Percentiles rank a stretch among this genome's conserved stretches.
These are phyloP conservation scores for Epizoanthus illoricatus DNA, from an alignment of 92 coral and sea anemone genomes.

Conservation along the genomic window DNA sequence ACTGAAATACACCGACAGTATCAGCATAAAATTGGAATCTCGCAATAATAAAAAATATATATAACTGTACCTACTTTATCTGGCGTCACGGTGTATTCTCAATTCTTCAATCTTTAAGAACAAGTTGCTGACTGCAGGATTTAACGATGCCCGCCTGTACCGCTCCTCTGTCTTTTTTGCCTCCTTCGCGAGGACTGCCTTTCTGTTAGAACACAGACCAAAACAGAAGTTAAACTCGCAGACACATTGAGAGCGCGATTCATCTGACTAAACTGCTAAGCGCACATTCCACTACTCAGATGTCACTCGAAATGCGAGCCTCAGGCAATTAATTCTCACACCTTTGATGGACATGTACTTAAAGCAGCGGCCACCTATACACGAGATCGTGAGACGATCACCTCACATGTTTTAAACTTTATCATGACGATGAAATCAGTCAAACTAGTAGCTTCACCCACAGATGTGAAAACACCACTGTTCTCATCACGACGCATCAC, in stretches of 20 bases:
- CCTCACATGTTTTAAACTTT: background rate
- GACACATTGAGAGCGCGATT: background rate
- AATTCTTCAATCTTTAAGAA: background rate
- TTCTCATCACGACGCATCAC: background rate
- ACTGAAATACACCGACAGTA: background rate
- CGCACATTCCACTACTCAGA: background rate
- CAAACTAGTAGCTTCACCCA: background rate
- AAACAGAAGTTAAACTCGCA: background rate
- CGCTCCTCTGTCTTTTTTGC: background rate
- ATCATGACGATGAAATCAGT: background rate
- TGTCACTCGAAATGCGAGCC: conserved; percentile 20
- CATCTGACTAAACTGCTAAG: background rate
- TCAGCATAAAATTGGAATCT: background rate
- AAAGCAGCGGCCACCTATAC: background rate
- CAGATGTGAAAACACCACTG: background rate
- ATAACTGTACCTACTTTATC: background rate
- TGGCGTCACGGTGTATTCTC: background rate
- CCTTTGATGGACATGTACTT: background rate
- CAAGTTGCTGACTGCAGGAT: too few relatives aligned
- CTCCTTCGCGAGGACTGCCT: background rate
- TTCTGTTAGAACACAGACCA: background rate
- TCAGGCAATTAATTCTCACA: conserved; percentile 10
- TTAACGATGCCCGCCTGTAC: background rate
- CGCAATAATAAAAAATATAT: background rate
- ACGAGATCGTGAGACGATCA: background rate